phyloP scores from a whole-genome alignment of 2,888 invertebrate species.

The Griposia aprilina region DNA sequence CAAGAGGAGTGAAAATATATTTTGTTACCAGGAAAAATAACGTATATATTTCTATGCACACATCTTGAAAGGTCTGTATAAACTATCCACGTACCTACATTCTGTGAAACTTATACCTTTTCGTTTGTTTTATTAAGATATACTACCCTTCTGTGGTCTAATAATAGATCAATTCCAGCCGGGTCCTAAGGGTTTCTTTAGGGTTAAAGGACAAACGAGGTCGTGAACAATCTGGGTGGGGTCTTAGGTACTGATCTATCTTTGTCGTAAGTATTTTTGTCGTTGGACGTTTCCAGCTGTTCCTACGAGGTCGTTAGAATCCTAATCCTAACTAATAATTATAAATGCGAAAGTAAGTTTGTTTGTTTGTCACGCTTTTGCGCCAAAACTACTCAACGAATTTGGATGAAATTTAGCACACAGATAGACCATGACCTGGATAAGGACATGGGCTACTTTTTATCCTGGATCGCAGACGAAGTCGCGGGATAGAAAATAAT shows the following conservation, averaged over 20 bases:
- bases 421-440: no score
- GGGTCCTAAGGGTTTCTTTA: background rate
- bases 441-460: no score
- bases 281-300: background rate
- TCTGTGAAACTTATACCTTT: background rate
- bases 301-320: background rate
- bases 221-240: constrained; percentile 13
- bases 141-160: background rate
- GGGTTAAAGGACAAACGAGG: constrained; percentile 13
- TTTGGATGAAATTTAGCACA: no score
- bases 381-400: no score
- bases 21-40: background rate
- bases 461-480: no score
- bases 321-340: no score
- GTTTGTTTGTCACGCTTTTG: no score
- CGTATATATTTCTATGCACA: background rate
- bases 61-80: background rate
- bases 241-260: background rate
- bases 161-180: constrained; percentile 17
- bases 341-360: no score
- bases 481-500: background rate
- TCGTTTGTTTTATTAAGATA: constrained; percentile 27
- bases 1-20: no score
- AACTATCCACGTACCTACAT: background rate
- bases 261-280: background rate